phyloP scores from a whole-genome alignment of 2,113 vertebrate species.

The Leuciscus idus region DNA sequence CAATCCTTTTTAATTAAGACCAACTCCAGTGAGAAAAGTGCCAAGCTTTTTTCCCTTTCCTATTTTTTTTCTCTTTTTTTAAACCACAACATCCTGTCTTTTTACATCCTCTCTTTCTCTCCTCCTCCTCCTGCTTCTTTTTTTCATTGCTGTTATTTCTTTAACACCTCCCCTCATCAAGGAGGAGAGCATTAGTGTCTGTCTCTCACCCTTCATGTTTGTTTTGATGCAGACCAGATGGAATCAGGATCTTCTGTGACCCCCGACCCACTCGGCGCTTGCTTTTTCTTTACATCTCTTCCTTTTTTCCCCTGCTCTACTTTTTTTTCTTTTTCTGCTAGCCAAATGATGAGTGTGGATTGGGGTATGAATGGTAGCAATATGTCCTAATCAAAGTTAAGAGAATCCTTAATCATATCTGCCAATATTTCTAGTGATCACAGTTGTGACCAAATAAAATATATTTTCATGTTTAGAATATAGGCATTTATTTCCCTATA shows the following conservation, averaged over 20 bases:
- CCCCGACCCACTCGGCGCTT: not conserved
- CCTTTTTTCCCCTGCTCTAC: not conserved
- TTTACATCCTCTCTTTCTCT: slow-evolving; percentile 55
- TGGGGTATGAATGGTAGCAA: not conserved
- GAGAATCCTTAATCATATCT: not conserved
- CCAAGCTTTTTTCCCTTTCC: slow-evolving; percentile 23
- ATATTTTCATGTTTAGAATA: not conserved
- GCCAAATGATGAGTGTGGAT: not conserved
- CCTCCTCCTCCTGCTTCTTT: slow-evolving; percentile 46
- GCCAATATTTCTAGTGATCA: not conserved
- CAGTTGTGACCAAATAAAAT: not conserved
- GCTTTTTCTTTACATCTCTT: slow-evolving; percentile 31
- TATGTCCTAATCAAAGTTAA: not conserved
- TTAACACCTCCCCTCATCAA: slow-evolving; percentile 64
- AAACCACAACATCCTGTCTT: slow-evolving; percentile 63
- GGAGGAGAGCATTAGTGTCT: slow-evolving; percentile 58
- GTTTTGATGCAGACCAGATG: slow-evolving; percentile 54
- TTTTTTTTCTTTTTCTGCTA: not conserved
- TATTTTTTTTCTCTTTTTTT: slow-evolving; percentile 13
- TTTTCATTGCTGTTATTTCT: slow-evolving; percentile 49
- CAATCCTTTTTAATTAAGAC: slow-evolving; percentile 69
- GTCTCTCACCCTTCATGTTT: slow-evolving; percentile 56
- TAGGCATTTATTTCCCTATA: not conserved
- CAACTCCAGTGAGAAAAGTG: slow-evolving; percentile 64
- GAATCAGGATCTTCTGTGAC: slow-evolving; percentile 25